phyloP scores from a whole-genome alignment of 2,113 vertebrate genomes.

The Thymallus thymallus region DNA sequence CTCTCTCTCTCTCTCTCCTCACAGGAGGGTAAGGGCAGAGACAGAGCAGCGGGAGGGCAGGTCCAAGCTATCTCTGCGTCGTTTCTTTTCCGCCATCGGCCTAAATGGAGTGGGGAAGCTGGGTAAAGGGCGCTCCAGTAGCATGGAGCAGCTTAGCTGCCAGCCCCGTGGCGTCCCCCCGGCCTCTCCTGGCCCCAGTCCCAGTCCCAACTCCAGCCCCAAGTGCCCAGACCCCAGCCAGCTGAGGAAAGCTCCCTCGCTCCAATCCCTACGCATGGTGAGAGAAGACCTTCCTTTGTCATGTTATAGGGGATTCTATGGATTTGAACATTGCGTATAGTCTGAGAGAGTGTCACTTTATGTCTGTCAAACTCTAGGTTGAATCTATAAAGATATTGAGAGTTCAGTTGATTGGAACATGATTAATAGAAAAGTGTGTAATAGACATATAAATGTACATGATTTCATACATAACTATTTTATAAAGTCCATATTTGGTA shows the following conservation, averaged over 20 bases:
- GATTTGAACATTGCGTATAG: no score
- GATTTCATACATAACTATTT: no score
- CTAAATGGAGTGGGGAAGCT: slow-evolving; percentile 70
- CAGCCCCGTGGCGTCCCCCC: neutral
- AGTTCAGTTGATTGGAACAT: no score
- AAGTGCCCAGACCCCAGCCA: fast-evolving
- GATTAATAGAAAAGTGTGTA: no score
- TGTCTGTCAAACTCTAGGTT: no score
- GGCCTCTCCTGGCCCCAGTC: neutral
- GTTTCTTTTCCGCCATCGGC: slow-evolving; percentile 78
- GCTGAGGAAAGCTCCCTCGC: slow-evolving; percentile 76
- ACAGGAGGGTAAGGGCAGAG: slow-evolving; percentile 3
- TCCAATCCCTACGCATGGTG: slow-evolving; percentile 81
- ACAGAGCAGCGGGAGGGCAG: slow-evolving; percentile 29
- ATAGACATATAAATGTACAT: no score
- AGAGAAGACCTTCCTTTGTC: slow-evolving; percentile 39
- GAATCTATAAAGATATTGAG: no score
- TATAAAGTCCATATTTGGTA: no score
- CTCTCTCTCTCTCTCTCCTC: neutral
- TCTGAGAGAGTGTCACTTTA: no score
- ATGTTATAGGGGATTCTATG: no score
- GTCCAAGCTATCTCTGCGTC: slow-evolving; percentile 70
- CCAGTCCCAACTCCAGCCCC: neutral
- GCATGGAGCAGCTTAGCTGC: slow-evolving; percentile 75
- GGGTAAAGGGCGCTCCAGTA: slow-evolving; percentile 75